A percentile compares a stretch with the other conserved stretches of the same genome.
phyloP scores from a whole-genome alignment of 1,140 invertebrate genomes.

The Neodiprion virginianus region DNA sequence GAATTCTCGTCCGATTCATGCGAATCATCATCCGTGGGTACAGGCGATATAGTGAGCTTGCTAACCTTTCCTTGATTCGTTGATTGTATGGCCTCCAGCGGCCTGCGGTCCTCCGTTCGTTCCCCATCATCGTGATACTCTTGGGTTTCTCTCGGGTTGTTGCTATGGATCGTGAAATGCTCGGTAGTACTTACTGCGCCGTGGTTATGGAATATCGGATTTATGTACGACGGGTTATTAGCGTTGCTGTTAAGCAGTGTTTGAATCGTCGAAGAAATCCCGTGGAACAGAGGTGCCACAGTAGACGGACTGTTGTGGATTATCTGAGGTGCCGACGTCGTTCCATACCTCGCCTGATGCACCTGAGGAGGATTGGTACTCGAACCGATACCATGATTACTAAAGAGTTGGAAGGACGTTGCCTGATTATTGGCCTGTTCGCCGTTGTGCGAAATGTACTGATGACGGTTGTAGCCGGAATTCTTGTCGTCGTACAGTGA shows the following conservation, averaged over 20 bases:
- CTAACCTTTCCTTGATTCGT: slow-evolving; percentile 55
- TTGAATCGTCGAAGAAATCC: slow-evolving; percentile 53
- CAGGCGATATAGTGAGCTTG: slow-evolving; percentile 53
- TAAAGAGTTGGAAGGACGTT: slow-evolving; percentile 57
- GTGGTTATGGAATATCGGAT: slow-evolving; percentile 54
- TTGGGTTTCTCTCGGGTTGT: slow-evolving; percentile 49
- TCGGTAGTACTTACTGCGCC: slow-evolving; percentile 53
- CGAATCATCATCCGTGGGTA: slow-evolving; percentile 37
- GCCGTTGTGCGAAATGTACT: slow-evolving; percentile 56
- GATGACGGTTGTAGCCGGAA: slow-evolving; percentile 52
- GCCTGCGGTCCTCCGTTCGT: slow-evolving; percentile 35
- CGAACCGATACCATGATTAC: slow-evolving; percentile 52
- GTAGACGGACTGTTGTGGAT: slow-evolving; percentile 53
- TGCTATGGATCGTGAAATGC: slow-evolving; percentile 49
- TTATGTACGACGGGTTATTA: slow-evolving; percentile 48
- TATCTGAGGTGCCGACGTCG: slow-evolving; percentile 46
- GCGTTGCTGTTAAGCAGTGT: slow-evolving; percentile 50
- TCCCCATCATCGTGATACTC: slow-evolving; percentile 46
- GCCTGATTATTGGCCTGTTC: slow-evolving; percentile 51
- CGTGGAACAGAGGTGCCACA: slow-evolving; percentile 48
- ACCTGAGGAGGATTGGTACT: slow-evolving; percentile 50
- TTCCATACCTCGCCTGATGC: slow-evolving; percentile 52
- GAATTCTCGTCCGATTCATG: not conserved
- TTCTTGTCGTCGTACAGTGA: slow-evolving; percentile 54
- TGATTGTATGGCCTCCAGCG: slow-evolving; percentile 51